Percentiles rank a stretch among this genome's conserved stretches.
These are phyloP conservation scores for Chaenogobius annularis DNA, from an alignment of 2,113 vertebrate genomes.

Conservation along the genomic window DNA sequence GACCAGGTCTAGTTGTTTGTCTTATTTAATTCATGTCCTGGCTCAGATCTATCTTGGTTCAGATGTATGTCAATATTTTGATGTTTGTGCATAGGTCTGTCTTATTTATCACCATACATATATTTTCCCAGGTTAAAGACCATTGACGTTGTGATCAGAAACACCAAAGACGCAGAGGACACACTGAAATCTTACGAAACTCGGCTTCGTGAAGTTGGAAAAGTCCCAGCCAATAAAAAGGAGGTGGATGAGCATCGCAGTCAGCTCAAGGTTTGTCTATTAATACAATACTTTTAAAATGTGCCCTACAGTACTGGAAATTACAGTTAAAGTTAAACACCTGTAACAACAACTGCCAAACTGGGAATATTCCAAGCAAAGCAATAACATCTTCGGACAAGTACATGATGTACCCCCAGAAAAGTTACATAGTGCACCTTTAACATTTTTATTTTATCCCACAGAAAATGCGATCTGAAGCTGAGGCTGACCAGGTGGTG, in stretches of 20 bases:
- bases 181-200: conserved; percentile 82
- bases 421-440: background rate
- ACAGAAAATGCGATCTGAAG: conserved; percentile 82
- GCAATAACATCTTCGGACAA: no score
- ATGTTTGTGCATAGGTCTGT: background rate
- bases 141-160: conserved; percentile 88
- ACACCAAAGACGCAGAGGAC: conserved; percentile 87
- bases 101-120: background rate
- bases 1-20: no score
- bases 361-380: no score
- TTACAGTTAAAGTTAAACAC: no score
- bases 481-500: conserved; percentile 79
- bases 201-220: conserved; percentile 84
- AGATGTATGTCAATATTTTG: background rate
- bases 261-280: conserved; percentile 83
- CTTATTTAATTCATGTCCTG: no score
- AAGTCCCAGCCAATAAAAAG: conserved; percentile 81
- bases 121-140: conserved; percentile 86
- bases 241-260: conserved; percentile 83
- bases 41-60: no score
- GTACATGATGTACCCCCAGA: background rate
- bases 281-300: background rate
- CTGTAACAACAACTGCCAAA: no score
- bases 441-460: background rate
- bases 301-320: no score